Base-by-base conservation (phyloP, 2,888 invertebrate species). In the Cheilosia soror region DNA sequence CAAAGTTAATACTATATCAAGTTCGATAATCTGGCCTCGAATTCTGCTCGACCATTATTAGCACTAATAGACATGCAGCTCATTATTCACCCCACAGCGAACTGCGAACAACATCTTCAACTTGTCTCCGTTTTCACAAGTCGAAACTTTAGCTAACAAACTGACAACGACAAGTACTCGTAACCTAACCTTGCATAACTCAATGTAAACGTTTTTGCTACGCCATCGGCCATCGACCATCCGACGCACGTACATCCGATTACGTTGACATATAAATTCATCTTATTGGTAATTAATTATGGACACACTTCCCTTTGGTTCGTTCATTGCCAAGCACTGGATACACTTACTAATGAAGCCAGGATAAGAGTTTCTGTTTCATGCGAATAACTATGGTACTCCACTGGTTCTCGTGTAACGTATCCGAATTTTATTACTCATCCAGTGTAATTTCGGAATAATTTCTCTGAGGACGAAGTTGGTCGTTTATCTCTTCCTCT, bases 381-480 rank as follows among this genome's bases (percentile, higher is more conserved):
- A 58, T 63, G 73, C 68, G 65, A 60, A 66, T 37, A 66, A 71
- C 49, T 33, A 44, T 68, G 57, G 9, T 27, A 29, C 42, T 20
- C n/a, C 33, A 40, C 37, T 51, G 15, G 13, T 29, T n/a, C 51
- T 58, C 42, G 63, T 63, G 63, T 65, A 76, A 76, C 65, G 69
- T 58, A 53, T 44, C 69, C 76, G 69, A 69, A 66, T 80, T 80
- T 80, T 75, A 84, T 80, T 71, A 80, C 66, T 65, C 63, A 75
- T 80, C 58, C 73, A 60, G 65, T 71, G 71, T 71, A 71, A 84
- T 73, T 62, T 49, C 44, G 51, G 63, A 63, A 73, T 83, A 83
- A 83, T 84, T 84, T 66, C 80, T 84, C 80, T 51, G 40, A 84
- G 84, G 84, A 84, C 75, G 29, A 75, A 79, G 42, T 75, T 63